Evolutionary conservation across 2,797 vertebrate genomes (phyloP).

Genomic region (Microcaecilia unicolor): DNA sequence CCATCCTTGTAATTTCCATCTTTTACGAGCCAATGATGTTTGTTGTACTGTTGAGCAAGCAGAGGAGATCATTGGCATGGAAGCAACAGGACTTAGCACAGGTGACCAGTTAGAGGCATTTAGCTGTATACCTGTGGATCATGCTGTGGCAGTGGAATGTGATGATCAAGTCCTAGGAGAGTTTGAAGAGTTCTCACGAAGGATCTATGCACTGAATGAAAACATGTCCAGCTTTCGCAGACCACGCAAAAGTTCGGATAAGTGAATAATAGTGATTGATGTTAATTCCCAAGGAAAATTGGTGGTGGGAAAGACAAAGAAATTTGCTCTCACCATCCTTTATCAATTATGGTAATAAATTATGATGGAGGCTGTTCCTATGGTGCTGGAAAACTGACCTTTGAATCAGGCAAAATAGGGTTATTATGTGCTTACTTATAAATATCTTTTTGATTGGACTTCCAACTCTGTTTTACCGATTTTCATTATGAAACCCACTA

Average conservation of each 20-base stretch:
- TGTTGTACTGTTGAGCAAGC: slow-evolving; percentile 86
- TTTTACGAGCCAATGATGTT: slow-evolving; percentile 30
- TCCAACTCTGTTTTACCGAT: slow-evolving; percentile 24
- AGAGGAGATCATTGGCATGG: slow-evolving; percentile 90
- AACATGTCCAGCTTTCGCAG: slow-evolving; percentile 89
- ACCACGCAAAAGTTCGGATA: slow-evolving; percentile 87
- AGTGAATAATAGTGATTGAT: slow-evolving; percentile 66
- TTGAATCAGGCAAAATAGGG: slow-evolving; percentile 16
- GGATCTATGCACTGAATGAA: slow-evolving; percentile 92
- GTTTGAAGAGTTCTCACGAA: slow-evolving; percentile 92
- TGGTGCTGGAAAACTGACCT: slow-evolving; percentile 26
- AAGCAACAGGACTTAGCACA: slow-evolving; percentile 66
- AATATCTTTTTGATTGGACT: slow-evolving; percentile 29
- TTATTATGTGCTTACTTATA: slow-evolving; percentile 30
- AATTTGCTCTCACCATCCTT: slow-evolving; percentile 78
- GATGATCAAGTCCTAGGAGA: slow-evolving; percentile 94
- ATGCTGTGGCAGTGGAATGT: slow-evolving; percentile 88
- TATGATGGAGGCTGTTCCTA: slow-evolving; percentile 39
- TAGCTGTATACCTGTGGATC: slow-evolving; percentile 86
- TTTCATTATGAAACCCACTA: too few relatives aligned
- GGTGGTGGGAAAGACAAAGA: slow-evolving; percentile 31
- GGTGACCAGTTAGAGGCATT: slow-evolving; percentile 77
- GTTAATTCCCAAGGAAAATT: too few relatives aligned
- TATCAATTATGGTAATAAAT: slow-evolving; percentile 54
- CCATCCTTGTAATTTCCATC: slow-evolving; percentile 14